Evolutionary conservation across 2,797 vertebrate species (phyloP).

Genomic region (Pangasius krempfi): DNA sequence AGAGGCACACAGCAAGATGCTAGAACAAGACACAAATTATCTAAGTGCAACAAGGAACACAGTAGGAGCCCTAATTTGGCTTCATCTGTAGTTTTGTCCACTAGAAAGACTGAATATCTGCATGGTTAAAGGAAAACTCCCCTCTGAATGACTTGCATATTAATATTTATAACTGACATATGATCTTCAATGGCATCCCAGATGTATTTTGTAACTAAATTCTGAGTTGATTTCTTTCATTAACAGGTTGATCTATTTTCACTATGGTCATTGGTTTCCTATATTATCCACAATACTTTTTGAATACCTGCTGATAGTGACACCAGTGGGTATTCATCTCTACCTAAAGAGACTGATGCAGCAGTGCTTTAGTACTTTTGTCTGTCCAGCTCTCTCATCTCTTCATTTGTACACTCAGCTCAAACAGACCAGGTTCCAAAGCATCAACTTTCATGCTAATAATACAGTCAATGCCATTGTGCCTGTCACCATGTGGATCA

Average conservation of each 20-base stretch:
- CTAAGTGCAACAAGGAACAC: background rate
- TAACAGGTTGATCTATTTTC: background rate
- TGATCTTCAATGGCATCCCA: background rate
- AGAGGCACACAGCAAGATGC: background rate
- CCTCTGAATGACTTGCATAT: background rate
- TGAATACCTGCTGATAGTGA: background rate
- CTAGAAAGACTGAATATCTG: background rate
- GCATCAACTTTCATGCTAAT: background rate
- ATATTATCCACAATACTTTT: background rate
- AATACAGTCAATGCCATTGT: background rate
- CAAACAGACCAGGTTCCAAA: background rate
- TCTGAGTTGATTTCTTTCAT: constrained; percentile 7
- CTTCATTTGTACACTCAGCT: background rate
- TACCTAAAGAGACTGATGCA: background rate
- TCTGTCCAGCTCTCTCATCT: background rate
- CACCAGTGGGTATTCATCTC: background rate
- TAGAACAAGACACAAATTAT: background rate
- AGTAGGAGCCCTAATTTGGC: background rate
- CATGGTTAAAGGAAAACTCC: background rate
- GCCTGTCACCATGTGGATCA: background rate
- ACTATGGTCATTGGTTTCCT: background rate
- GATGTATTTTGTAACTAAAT: background rate
- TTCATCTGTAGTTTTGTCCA: background rate
- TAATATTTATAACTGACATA: background rate
- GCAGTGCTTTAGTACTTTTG: background rate